phyloP scores from a whole-genome alignment of 2,797 vertebrate genomes.

The Scleropages formosus region DNA sequence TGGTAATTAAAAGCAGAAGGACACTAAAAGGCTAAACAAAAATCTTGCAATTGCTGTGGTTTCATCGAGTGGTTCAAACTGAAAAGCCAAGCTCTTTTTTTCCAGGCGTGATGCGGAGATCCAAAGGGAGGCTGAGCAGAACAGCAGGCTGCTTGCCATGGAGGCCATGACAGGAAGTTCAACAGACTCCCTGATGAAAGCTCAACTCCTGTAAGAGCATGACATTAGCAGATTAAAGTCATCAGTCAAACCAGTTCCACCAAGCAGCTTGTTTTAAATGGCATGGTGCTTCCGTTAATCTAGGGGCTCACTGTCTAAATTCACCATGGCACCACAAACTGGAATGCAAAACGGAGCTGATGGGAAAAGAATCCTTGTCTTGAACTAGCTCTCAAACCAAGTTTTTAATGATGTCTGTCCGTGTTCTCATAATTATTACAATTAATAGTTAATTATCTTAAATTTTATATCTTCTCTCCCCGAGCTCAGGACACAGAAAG shows the following conservation, averaged over 20 bases:
- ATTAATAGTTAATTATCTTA: no score
- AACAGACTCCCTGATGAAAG: conserved; percentile 22
- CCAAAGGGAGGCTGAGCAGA: conserved; percentile 56
- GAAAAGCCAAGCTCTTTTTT: neutral
- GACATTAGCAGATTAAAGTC: neutral
- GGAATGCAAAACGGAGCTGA: neutral
- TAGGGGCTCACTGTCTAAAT: neutral
- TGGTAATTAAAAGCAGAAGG: neutral
- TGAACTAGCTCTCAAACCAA: neutral
- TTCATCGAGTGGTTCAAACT: neutral
- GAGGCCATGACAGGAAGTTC: conserved; percentile 51
- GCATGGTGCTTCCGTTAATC: neutral
- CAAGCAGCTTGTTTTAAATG: neutral
- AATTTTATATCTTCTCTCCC: no score
- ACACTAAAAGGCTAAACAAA: neutral
- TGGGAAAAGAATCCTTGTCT: neutral
- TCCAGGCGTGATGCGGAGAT: conserved; percentile 63
- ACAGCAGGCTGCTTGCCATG: conserved; percentile 52
- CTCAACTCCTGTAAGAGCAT: conserved; percentile 47
- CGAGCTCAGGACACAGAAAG: no score
- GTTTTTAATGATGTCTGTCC: neutral
- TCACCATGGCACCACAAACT: neutral
- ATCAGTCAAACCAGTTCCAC: neutral
- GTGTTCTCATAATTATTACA: no score
- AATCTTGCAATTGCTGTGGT: neutral